phyloP scores from a whole-genome alignment of 2,888 invertebrate genomes.

The Noctua fimbriata region DNA sequence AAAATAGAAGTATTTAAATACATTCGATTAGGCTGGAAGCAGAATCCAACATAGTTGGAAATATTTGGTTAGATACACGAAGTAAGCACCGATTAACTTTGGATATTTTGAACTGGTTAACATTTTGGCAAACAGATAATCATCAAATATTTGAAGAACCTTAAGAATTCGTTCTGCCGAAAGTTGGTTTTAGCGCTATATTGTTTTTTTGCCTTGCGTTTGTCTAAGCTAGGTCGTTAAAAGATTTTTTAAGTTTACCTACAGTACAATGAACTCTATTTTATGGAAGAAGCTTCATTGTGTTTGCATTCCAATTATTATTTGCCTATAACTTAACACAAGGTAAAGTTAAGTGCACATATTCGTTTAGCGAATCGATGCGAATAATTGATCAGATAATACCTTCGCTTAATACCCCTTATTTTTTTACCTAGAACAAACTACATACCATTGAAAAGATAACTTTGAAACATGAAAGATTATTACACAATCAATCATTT shows the following conservation, averaged over 20 bases:
- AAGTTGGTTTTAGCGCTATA: background rate
- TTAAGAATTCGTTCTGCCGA: background rate
- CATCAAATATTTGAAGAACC: constrained; percentile 18
- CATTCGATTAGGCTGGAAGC: background rate
- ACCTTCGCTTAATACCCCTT: background rate
- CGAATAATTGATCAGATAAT: background rate
- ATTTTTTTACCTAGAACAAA: background rate
- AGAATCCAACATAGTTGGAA: background rate
- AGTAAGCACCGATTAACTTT: background rate
- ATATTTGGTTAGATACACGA: background rate
- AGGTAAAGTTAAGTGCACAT: background rate
- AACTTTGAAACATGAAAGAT: background rate
- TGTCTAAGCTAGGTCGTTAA: background rate
- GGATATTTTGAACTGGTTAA: background rate
- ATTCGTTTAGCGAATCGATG: background rate
- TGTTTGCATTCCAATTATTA: constrained; percentile 25
- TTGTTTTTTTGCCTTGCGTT: background rate
- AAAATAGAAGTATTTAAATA: background rate
- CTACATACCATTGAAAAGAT: background rate
- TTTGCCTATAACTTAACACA: constrained; percentile 22
- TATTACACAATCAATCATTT: background rate
- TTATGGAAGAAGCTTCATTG: background rate
- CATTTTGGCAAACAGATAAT: background rate
- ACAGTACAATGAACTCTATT: constrained; percentile 29
- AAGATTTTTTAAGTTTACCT: background rate